phyloP scores from a whole-genome alignment of 1,140 invertebrate genomes.

The Tetramorium parvispinum region DNA sequence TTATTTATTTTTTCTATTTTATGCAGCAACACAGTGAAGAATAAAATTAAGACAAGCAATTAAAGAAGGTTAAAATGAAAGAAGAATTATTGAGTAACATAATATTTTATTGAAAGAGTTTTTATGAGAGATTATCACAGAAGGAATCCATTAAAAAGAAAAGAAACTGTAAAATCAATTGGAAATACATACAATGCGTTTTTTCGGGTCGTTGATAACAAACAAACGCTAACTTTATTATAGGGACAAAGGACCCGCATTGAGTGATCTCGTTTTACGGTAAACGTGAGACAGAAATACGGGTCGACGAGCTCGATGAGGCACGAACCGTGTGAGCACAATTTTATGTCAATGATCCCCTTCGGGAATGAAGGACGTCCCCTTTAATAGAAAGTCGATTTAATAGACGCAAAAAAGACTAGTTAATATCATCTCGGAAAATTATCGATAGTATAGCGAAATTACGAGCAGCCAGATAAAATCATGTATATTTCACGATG shows the following conservation, averaged over 20 bases:
- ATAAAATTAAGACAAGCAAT: neutral
- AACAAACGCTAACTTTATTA: conserved; percentile 53
- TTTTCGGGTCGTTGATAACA: conserved; percentile 34
- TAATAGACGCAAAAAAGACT: conserved; percentile 26
- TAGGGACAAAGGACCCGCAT: conserved; percentile 42
- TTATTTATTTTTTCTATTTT: neutral
- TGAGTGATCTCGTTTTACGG: conserved; percentile 42
- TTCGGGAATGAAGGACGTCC: conserved; percentile 22
- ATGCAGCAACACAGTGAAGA: neutral
- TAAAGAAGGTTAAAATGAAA: neutral
- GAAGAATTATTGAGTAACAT: neutral
- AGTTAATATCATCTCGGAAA: conserved; percentile 39
- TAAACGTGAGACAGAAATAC: conserved; percentile 47
- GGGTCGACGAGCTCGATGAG: conserved; percentile 49
- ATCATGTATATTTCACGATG: neutral
- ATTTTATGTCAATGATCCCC: conserved; percentile 56
- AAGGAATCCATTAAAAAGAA: neutral
- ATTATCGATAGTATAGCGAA: conserved; percentile 28
- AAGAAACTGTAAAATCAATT: conserved; percentile 8
- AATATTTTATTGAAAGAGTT: neutral
- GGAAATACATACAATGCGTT: neutral
- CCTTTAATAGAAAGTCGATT: conserved; percentile 58
- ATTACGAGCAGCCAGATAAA: conserved; percentile 34
- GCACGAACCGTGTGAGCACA: conserved; percentile 35
- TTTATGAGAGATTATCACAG: neutral